Percentiles rank a stretch among this genome's conserved stretches.
Evolutionary conservation across 1,140 invertebrate species (phyloP).

Genomic region (Sitobion miscanthi): DNA sequence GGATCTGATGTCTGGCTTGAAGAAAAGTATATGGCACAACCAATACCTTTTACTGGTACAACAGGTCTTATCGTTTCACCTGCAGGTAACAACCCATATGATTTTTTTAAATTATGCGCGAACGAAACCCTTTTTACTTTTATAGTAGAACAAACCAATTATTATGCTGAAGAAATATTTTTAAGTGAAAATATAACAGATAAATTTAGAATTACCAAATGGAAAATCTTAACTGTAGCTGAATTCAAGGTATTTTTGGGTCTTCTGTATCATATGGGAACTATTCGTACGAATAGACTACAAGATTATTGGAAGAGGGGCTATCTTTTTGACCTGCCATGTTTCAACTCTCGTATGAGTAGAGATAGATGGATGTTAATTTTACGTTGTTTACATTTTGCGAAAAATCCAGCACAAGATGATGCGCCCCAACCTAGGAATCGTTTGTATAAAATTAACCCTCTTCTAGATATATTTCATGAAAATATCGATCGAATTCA

Average conservation of each 20-base stretch:
- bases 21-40: too few relatives aligned
- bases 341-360: slow-evolving; percentile 60
- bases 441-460: slow-evolving; percentile 24
- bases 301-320: slow-evolving; percentile 62
- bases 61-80: too few relatives aligned
- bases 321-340: slow-evolving; percentile 59
- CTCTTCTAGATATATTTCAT: slow-evolving; percentile 28
- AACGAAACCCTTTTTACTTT: too few relatives aligned
- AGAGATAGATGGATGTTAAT: slow-evolving; percentile 57
- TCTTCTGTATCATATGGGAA: slow-evolving; percentile 61
- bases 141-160: too few relatives aligned
- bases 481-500: slow-evolving; percentile 10
- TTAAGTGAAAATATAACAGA: too few relatives aligned
- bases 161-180: too few relatives aligned
- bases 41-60: too few relatives aligned
- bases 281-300: slow-evolving; percentile 60
- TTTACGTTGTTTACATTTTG: slow-evolving; percentile 24
- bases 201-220: too few relatives aligned
- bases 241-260: slow-evolving; percentile 61
- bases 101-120: too few relatives aligned
- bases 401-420: slow-evolving; percentile 55
- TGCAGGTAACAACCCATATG: too few relatives aligned
- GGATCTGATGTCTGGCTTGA: too few relatives aligned
- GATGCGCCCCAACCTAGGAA: slow-evolving; percentile 49
- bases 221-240: too few relatives aligned